A percentile compares a stretch with the other conserved stretches of the same genome.
phyloP scores from a whole-genome alignment of 2,113 vertebrate species.

The Rhinolophus sinicus region DNA sequence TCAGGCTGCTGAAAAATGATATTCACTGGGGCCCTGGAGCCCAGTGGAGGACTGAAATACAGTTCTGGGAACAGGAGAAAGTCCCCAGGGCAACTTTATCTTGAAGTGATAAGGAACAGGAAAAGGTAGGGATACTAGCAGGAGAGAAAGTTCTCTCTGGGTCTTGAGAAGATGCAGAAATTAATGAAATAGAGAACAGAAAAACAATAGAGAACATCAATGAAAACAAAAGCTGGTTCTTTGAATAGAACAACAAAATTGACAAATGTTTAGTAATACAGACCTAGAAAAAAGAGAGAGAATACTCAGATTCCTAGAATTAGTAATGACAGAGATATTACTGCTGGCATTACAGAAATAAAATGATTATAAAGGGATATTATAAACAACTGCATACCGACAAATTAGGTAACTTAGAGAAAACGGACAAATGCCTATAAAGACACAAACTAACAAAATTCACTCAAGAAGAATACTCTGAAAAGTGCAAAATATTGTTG shows the following conservation, averaged over 20 bases:
- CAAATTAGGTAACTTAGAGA: not conserved
- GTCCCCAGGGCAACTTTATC: not conserved
- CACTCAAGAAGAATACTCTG: not conserved
- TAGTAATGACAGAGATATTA: not conserved
- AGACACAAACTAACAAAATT: not conserved
- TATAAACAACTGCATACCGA: not conserved
- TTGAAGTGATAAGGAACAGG: not conserved
- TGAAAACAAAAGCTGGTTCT: not conserved
- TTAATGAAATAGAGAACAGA: not conserved
- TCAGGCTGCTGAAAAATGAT: not conserved
- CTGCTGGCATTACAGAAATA: not conserved
- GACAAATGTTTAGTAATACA: not conserved
- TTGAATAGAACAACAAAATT: not conserved
- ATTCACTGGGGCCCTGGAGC: not conserved
- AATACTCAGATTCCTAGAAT: not conserved
- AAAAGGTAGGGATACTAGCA: not conserved
- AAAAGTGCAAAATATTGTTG: not conserved
- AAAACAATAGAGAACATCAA: not conserved
- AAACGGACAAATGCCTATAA: not conserved
- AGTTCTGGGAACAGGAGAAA: not conserved
- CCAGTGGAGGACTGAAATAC: not conserved
- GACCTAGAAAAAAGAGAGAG: not conserved
- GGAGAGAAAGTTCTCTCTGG: not conserved
- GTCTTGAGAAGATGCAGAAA: not conserved
- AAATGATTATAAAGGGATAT: slow-evolving; percentile 11